phyloP scores from a whole-genome alignment of 2,797 vertebrate species.

The Centropyge bicolor region DNA sequence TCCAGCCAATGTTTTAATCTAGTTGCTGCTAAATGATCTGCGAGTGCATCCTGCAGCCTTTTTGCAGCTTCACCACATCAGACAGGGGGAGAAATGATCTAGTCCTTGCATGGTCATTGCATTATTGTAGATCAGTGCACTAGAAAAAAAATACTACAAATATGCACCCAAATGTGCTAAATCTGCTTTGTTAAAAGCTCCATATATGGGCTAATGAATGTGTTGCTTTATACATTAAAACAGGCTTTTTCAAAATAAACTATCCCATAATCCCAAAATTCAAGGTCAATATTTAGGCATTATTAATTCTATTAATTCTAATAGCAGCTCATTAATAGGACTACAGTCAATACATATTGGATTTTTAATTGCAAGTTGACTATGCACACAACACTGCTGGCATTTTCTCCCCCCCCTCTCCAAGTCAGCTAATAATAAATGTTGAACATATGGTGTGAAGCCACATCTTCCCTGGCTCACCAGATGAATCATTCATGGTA shows the following conservation, averaged over 20 bases:
- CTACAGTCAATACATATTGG: constrained; percentile 29
- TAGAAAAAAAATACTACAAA: constrained; percentile 22
- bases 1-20: constrained; percentile 61
- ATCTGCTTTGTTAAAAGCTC: background rate
- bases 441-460: constrained; percentile 54
- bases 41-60: constrained; percentile 25
- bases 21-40: constrained; percentile 58
- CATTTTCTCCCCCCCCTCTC: constrained; percentile 17
- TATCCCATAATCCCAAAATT: constrained; percentile 17
- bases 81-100: background rate
- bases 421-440: constrained; percentile 53
- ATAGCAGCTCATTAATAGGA: constrained; percentile 1
- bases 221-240: background rate
- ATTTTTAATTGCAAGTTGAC: constrained; percentile 40
- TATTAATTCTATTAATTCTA: constrained; percentile 21
- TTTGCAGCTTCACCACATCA: constrained; percentile 8
- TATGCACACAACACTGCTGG: constrained; percentile 19
- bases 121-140: constrained; percentile 43
- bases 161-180: constrained; percentile 18
- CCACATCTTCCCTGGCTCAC: constrained; percentile 28
- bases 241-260: background rate
- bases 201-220: too few relatives aligned
- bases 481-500: constrained; percentile 51
- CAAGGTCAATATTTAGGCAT: constrained; percentile 59
- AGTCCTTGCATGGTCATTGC: constrained; percentile 32